Evolutionary conservation across 1,140 invertebrate genomes (phyloP), one percentile per base, ranked within the genome.

Genomic region (Callitettix versicolor): DNA sequence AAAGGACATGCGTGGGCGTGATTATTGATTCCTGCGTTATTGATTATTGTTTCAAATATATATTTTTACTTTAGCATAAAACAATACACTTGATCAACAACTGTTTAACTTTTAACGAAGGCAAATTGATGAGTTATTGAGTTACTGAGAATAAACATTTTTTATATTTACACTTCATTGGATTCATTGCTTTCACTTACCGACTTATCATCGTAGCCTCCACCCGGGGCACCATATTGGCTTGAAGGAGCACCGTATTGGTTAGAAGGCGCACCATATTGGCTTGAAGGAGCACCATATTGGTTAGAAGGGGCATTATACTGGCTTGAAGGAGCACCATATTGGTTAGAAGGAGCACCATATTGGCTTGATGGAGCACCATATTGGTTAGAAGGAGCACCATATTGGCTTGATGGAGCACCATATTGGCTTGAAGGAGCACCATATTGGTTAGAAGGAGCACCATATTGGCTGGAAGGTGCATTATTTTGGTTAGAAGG

Each of bases 221-320:
- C 24, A 3, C 33, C 18, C 1, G 55, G 55, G 12, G 55, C 55
- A 26, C 55, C 55, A 40, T 57, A 57, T 26, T 57, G 55, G 21
- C 49, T 52, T 3, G 55, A 57, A 7, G 47, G 47, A 14, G n/a
- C 20, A 18, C n/a, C n/a, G 40, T 14, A 18, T n/a, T 33, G n/a
- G n/a, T n/a, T n/a, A n/a, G n/a, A 15, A 38, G 55, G 55, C 17
- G 55, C 30, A 53, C 44, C 55, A 36, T 48, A 48, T 18, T 38
- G 33, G 18, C 22, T 44, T 15, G 56, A 57, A n/a, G 56, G 56
- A 3, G 24, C 3, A 22, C 43, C 43, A 46, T 67, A 67, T 34
- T 62, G 44, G 38, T 59, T 57, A 9, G 64, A 62, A 36, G 61
- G 62, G 24, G 64, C 53, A 30, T 62, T 62, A 43, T 67, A 67